These are phyloP conservation scores for Philonicus albiceps DNA, from an alignment of 2,888 invertebrate genomes.

Conservation along the genomic window DNA sequence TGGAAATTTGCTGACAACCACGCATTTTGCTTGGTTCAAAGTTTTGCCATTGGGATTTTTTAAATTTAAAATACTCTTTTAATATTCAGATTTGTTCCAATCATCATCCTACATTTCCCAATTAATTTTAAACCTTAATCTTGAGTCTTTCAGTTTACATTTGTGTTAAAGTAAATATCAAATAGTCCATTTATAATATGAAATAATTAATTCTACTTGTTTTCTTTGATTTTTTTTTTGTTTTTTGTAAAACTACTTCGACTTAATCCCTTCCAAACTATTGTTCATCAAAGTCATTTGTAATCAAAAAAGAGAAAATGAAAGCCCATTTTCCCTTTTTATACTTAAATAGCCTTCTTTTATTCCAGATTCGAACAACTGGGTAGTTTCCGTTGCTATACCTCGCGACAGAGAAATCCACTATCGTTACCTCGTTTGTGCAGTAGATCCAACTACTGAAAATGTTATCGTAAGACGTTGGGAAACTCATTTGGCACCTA, in stretches of 20 bases:
- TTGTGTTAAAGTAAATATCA: neutral
- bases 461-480: constrained; percentile 74
- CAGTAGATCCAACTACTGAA: constrained; percentile 68
- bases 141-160: neutral
- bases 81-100: neutral
- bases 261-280: neutral
- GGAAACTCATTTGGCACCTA: constrained; percentile 80
- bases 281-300: neutral
- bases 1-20: too few species aligned
- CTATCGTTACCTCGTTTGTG: constrained; percentile 81
- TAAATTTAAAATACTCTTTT: neutral
- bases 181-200: neutral
- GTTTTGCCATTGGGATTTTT: neutral
- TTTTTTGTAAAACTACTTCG: neutral
- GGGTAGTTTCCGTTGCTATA: constrained; percentile 72
- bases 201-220: neutral
- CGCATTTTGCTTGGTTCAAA: too few species aligned
- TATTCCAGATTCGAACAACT: constrained; percentile 63
- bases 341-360: constrained; percentile 29
- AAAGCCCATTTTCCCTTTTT: neutral
- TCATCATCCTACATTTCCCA: neutral
- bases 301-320: neutral
- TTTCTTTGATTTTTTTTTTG: neutral
- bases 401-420: constrained; percentile 73
- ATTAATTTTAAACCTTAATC: neutral